These are phyloP conservation scores for Hyposoter dolosus DNA, from an alignment of 2,888 invertebrate species.

Conservation along the genomic window DNA sequence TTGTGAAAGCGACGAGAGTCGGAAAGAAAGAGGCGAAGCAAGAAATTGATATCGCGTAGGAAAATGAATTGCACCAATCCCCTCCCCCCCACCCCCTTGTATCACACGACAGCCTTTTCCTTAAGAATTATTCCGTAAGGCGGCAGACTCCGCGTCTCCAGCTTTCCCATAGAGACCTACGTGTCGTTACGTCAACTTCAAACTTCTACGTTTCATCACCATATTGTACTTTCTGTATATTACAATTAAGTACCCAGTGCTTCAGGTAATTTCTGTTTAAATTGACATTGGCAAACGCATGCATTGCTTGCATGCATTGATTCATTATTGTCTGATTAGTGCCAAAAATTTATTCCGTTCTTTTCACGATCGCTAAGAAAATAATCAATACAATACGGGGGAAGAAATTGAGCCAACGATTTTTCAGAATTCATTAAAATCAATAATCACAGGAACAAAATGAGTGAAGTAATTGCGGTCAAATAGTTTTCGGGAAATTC, in stretches of 20 bases:
- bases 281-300: too few relatives aligned
- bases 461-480: slow-evolving; percentile 75
- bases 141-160: too few relatives aligned
- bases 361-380: not conserved
- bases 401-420: not conserved
- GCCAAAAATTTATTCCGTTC: slow-evolving; percentile 49
- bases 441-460: slow-evolving; percentile 66
- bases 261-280: too few relatives aligned
- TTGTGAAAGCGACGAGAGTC: slow-evolving; percentile 69
- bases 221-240: too few relatives aligned
- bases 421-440: not conserved
- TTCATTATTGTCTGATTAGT: too few relatives aligned
- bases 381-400: not conserved
- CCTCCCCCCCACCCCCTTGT: not conserved
- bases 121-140: slow-evolving; percentile 83
- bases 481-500: not conserved
- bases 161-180: too few relatives aligned
- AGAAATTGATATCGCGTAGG: slow-evolving; percentile 85
- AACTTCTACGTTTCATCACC: too few relatives aligned
- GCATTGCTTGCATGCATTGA: too few relatives aligned
- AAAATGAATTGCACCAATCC: slow-evolving; percentile 84
- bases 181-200: too few relatives aligned
- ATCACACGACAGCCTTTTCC: slow-evolving; percentile 69
- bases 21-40: slow-evolving; percentile 81
- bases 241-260: too few relatives aligned